These are phyloP conservation scores for Brachionus rotundiformis DNA, from an alignment of 1,140 invertebrate genomes.

Conservation along the genomic window DNA sequence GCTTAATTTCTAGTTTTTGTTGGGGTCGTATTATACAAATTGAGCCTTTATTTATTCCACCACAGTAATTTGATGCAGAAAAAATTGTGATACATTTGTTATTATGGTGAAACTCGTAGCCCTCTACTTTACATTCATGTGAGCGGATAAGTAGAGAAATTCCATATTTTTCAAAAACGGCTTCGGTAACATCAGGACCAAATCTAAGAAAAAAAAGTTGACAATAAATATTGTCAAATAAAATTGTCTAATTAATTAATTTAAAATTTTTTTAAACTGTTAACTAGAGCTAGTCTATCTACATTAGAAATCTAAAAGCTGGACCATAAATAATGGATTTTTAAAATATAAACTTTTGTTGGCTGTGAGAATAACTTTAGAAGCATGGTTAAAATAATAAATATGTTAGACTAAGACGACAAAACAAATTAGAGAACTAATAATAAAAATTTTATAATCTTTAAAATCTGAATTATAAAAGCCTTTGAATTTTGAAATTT, in stretches of 20 bases:
- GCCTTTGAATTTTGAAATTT: too few relatives aligned
- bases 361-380: too few relatives aligned
- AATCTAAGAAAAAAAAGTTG: constrained; percentile 73
- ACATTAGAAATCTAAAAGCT: not conserved
- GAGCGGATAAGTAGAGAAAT: constrained; percentile 78
- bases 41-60: constrained; percentile 86
- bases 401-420: too few relatives aligned
- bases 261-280: not conserved
- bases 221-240: too few relatives aligned
- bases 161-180: constrained; percentile 75
- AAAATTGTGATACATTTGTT: constrained; percentile 85
- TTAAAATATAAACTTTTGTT: too few relatives aligned
- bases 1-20: constrained; percentile 66
- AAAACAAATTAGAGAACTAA: too few relatives aligned
- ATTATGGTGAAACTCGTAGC: constrained; percentile 81
- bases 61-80: constrained; percentile 91
- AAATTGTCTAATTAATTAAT: too few relatives aligned
- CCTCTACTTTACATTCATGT: constrained; percentile 87
- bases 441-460: too few relatives aligned
- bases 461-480: too few relatives aligned
- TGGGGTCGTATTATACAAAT: constrained; percentile 74
- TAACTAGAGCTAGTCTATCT: not conserved
- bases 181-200: constrained; percentile 80
- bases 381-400: too few relatives aligned
- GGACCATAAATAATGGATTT: too few relatives aligned